A percentile compares a stretch with the other conserved stretches of the same genome.
phyloP scores from a whole-genome alignment of 2,888 invertebrate genomes.

The Tortricodes alternella region DNA sequence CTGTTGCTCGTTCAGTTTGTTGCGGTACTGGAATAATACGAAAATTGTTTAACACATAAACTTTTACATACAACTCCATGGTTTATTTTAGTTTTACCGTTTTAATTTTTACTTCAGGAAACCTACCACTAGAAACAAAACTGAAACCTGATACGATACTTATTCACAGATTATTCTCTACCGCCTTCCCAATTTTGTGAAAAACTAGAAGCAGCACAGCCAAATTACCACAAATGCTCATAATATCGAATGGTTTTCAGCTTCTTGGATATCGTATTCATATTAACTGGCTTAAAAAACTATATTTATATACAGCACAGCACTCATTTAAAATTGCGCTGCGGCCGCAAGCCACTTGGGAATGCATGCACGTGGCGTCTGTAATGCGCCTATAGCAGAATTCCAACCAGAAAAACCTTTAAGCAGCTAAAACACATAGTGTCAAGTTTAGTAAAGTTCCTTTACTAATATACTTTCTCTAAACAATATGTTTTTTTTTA shows the following conservation, averaged over 20 bases:
- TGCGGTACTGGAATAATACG: slow-evolving; percentile 90
- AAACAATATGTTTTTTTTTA: too few species aligned
- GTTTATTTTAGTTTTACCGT: too few species aligned
- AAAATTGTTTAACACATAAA: slow-evolving; percentile 8
- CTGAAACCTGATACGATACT: too few species aligned
- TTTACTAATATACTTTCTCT: too few species aligned
- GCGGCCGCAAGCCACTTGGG: slow-evolving; percentile 16
- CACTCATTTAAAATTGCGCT: slow-evolving; percentile 14
- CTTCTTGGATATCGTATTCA: not conserved
- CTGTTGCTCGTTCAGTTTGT: slow-evolving; percentile 97
- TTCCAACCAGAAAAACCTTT: slow-evolving; percentile 4
- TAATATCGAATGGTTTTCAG: not conserved
- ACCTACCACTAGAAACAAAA: too few species aligned
- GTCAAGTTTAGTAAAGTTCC: too few species aligned
- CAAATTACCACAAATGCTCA: too few species aligned
- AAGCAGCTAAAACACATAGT: not conserved
- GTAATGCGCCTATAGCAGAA: not conserved
- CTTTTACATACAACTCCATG: not conserved
- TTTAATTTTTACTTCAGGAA: too few species aligned
- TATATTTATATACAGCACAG: not conserved
- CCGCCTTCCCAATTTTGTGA: too few species aligned
- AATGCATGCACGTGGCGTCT: slow-evolving; percentile 1
- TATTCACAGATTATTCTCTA: too few species aligned
- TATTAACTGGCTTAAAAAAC: not conserved
- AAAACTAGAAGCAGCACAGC: too few species aligned